A percentile compares a stretch with the other conserved stretches of the same genome.
Evolutionary conservation across 2,888 invertebrate species (phyloP).

Genomic region (Lordiphosa andalusiaca): DNA sequence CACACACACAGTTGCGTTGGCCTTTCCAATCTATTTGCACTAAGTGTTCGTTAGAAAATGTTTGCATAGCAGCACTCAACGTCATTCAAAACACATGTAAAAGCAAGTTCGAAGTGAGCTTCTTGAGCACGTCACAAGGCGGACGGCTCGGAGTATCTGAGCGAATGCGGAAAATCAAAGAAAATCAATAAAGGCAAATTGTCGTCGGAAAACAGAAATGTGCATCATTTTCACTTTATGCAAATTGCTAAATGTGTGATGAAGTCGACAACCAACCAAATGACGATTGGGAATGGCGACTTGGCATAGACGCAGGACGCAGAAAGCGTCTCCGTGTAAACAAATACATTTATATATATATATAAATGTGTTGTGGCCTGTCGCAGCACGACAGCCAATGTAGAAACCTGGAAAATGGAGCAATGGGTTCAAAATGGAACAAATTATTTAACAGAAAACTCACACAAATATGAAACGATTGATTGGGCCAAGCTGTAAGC

Average conservation of each 20-base stretch:
- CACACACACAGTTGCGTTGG: slow-evolving; percentile 12
- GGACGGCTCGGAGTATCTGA: slow-evolving; percentile 22
- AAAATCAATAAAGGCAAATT: slow-evolving; percentile 72
- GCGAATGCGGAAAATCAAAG: slow-evolving; percentile 58
- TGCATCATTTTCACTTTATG: slow-evolving; percentile 75
- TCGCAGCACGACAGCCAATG: neutral
- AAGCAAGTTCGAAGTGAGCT: slow-evolving; percentile 39
- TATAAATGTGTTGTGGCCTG: slow-evolving; percentile 7
- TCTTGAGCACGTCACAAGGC: slow-evolving; percentile 30
- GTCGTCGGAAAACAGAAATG: slow-evolving; percentile 68
- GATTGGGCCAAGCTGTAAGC: no score
- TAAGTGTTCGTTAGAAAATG: slow-evolving; percentile 74
- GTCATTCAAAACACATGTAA: slow-evolving; percentile 71
- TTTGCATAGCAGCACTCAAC: slow-evolving; percentile 72
- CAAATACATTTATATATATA: slow-evolving; percentile 18
- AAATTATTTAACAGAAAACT: neutral
- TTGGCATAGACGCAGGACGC: no score
- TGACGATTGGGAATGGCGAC: slow-evolving; percentile 9
- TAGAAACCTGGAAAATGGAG: neutral
- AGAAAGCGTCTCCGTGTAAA: slow-evolving; percentile 18
- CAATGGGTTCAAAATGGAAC: neutral
- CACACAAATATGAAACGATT: no score
- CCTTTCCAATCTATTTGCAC: slow-evolving; percentile 62
- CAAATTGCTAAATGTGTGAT: slow-evolving; percentile 69
- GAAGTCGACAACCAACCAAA: slow-evolving; percentile 44